Base-by-base conservation (phyloP, 2,888 invertebrate genomes). In the Latheticus oryzae region DNA sequence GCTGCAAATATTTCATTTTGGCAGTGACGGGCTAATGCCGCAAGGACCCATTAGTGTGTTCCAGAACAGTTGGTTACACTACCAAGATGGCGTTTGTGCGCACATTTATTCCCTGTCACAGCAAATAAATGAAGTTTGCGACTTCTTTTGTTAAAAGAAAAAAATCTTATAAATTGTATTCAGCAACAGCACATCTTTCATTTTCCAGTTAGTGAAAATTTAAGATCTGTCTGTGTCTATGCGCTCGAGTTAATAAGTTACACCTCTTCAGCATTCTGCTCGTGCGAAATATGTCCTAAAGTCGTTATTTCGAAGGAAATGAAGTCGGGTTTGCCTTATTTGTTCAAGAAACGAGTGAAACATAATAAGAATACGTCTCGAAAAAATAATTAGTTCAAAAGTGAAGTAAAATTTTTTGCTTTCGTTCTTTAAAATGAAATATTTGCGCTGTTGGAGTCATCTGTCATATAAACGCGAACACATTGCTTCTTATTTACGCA, bases 21-120 rank as follows among this genome's bases (percentile, higher is more conserved):
- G 32, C 26, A 52, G 42, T 33, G 52, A 33, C 42, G 52, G 42
- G 52, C 24, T 52, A 52, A 52, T 33, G 32, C 52, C 52, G 33
- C 52, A 52, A 42, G 52, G 52, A 12, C 33, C 52, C 52, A 52
- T 52, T 42, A 52, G 42, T 21, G 42, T 42, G 52, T 42, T 42
- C 38, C 19, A 30, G 32, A 48, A 28, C 38, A 38, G 28, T 35
- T 17, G 51, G 28, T 9, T 19, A 8, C 40, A 12, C 12, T 19
- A 28, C 50, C 26, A 37, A 38, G 24, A 50, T 51, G 28, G 51
- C 40, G 38, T 21, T 24, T 33, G 26, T 30, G 30, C 47, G 35
- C 35, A 35, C 33, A 35, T 15, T 24, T 47, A 47, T 47, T 16
- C 33, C 47, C 1, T 16, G 33, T 47, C 35, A 17, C 28, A 30